Conservation (phyloP, 2,113 vertebrate genomes). For the Phoxinus phoxinus region DNA sequence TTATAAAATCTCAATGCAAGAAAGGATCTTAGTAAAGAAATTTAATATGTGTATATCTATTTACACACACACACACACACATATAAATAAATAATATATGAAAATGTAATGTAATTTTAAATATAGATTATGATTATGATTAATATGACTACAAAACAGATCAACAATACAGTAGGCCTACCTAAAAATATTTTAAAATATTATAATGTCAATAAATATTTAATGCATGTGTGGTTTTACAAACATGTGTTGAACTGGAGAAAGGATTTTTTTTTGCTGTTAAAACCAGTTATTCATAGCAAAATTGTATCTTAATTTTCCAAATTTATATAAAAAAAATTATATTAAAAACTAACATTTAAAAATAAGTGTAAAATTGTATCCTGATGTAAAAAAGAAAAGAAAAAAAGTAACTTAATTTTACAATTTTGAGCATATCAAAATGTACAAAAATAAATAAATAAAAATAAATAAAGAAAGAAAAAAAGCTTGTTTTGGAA, state of each 20-base stretch:
- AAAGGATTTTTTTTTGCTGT: neutral
- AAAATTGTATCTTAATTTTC: neutral
- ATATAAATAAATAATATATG: neutral
- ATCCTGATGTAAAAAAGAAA: neutral
- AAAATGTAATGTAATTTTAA: neutral
- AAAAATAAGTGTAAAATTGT: neutral
- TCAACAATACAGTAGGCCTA: neutral
- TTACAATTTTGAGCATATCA: neutral
- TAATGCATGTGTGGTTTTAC: neutral
- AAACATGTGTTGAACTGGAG: neutral
- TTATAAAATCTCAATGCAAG: neutral
- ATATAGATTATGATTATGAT: neutral
- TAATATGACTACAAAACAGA: neutral
- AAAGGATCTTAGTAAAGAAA: neutral
- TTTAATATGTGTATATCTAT: neutral
- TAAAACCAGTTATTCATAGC: neutral
- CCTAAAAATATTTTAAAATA: too few species aligned
- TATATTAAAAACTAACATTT: neutral
- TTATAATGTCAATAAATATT: neutral
- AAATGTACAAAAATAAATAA: too few species aligned
- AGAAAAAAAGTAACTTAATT: neutral
- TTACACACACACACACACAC: neutral
- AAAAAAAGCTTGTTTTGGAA: too few species aligned
- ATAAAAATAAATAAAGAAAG: too few species aligned
- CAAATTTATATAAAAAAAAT: neutral